phyloP scores from a whole-genome alignment of 2,113 vertebrate genomes.

The Oplegnathus fasciatus region DNA sequence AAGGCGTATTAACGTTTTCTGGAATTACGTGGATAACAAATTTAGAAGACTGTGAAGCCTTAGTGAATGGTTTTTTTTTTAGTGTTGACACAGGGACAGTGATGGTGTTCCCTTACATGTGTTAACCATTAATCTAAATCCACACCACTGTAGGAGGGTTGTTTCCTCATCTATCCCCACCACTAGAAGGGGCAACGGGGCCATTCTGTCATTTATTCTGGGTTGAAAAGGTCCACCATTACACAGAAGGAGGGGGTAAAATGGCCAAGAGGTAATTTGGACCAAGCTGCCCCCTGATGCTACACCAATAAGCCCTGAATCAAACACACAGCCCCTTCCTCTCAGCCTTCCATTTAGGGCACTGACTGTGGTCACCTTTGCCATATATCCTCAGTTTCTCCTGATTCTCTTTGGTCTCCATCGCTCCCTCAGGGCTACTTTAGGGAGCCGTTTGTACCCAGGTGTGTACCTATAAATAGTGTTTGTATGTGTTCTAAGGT shows the following conservation, averaged over 20 bases:
- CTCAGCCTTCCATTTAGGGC: conserved; percentile 45
- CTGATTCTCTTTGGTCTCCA: conserved; percentile 40
- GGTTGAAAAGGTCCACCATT: conserved; percentile 66
- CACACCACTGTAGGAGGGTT: background rate
- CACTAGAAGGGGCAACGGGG: conserved; percentile 9
- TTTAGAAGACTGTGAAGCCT: background rate
- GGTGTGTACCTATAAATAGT: conserved; percentile 35
- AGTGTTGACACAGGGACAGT: background rate
- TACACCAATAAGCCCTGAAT: conserved; percentile 63
- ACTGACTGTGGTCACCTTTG: conserved; percentile 62
- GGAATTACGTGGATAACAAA: background rate
- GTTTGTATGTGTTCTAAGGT: conserved; percentile 17
- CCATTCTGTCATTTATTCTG: conserved; percentile 52
- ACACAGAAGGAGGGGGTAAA: conserved; percentile 46
- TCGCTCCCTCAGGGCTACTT: conserved; percentile 49
- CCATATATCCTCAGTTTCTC: conserved; percentile 47
- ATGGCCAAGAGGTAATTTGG: conserved; percentile 64
- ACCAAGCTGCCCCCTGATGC: conserved; percentile 61
- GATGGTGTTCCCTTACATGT: background rate
- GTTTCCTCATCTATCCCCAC: conserved; percentile 48
- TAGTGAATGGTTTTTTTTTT: no score
- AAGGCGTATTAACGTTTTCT: background rate
- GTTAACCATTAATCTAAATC: conserved; percentile 41
- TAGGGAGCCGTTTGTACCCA: conserved; percentile 29
- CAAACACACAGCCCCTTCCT: conserved; percentile 40